phyloP scores from a whole-genome alignment of 1,140 invertebrate genomes.

The Nasonia vitripennis region DNA sequence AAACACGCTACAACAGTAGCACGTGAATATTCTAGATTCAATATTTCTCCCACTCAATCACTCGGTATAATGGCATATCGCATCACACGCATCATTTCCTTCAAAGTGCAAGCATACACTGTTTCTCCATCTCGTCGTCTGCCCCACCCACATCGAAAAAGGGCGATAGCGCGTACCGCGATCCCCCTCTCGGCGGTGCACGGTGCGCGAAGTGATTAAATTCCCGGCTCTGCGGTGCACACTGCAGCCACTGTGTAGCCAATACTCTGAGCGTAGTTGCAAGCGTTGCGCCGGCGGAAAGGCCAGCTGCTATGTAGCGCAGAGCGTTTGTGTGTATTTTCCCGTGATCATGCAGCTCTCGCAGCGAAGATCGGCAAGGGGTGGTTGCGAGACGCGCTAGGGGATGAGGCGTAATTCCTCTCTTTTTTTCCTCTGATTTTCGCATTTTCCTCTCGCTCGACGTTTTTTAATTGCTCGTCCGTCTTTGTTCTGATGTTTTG shows the following conservation, averaged over 20 bases:
- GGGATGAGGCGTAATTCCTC: background rate
- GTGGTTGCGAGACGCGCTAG: background rate
- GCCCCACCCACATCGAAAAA: constrained; percentile 17
- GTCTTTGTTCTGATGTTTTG: background rate
- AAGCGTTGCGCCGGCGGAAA: constrained; percentile 45
- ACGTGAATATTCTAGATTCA: background rate
- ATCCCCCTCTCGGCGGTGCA: constrained; percentile 44
- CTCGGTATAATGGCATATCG: background rate
- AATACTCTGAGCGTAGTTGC: background rate
- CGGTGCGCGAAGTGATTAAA: constrained; percentile 63
- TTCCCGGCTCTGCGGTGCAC: constrained; percentile 52
- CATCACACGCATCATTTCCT: constrained; percentile 1
- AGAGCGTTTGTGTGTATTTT: constrained; percentile 37
- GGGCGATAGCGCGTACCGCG: background rate
- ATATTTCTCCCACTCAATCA: background rate
- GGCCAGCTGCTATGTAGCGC: constrained; percentile 41
- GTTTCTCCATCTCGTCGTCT: background rate
- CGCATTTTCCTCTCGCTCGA: background rate
- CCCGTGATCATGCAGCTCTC: background rate
- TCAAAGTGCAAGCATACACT: background rate
- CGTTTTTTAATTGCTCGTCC: background rate
- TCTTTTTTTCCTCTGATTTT: background rate
- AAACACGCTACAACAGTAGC: background rate
- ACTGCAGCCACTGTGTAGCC: background rate
- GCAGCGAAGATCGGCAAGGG: background rate